These are phyloP conservation scores for Tiaroga cobitis DNA, from an alignment of 2,797 vertebrate genomes.

Conservation along the genomic window DNA sequence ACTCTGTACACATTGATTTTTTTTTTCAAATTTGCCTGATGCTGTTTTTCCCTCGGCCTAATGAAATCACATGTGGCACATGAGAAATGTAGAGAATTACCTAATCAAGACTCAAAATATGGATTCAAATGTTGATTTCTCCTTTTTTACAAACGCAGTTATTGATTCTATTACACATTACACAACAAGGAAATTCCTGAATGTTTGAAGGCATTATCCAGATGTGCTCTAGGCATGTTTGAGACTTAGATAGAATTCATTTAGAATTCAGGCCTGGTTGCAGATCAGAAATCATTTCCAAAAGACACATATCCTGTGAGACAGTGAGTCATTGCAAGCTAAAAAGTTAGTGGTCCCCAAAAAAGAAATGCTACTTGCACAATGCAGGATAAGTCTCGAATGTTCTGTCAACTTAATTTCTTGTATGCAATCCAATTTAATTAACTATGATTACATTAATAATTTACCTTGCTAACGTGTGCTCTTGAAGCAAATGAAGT, in stretches of 20 bases:
- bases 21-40: background rate
- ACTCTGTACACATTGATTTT: constrained; percentile 36
- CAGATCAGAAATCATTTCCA: background rate
- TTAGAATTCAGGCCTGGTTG: background rate
- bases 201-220: background rate
- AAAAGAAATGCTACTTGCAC: no score
- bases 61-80: background rate
- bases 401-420: background rate
- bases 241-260: background rate
- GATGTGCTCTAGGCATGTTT: background rate
- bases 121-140: background rate
- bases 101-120: constrained; percentile 6
- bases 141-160: background rate
- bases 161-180: background rate
- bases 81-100: background rate
- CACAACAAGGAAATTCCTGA: background rate
- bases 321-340: background rate
- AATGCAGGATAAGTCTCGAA: background rate
- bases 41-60: background rate
- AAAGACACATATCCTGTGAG: background rate
- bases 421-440: background rate
- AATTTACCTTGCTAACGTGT: background rate
- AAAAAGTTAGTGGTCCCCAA: background rate
- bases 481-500: background rate
- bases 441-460: background rate